A percentile compares a stretch with the other conserved stretches of the same genome.
Evolutionary conservation across 2,113 vertebrate species (phyloP).

Genomic region (Paradisaea rubra): DNA sequence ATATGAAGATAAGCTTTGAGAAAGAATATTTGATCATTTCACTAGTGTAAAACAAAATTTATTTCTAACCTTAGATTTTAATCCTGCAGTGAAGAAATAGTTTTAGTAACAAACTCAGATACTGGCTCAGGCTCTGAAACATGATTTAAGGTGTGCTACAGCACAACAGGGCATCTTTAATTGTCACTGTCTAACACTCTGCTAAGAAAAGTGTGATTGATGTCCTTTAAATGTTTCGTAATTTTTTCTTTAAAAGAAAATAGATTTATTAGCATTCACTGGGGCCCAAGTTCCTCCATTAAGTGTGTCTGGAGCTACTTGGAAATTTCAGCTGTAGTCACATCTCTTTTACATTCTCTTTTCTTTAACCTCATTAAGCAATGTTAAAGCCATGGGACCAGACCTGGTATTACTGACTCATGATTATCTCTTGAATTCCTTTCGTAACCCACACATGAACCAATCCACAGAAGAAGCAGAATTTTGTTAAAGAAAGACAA

Average conservation of each 20-base stretch:
- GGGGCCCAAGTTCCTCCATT: neutral
- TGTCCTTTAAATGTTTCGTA: neutral
- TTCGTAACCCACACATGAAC: neutral
- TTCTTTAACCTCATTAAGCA: neutral
- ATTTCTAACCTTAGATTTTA: neutral
- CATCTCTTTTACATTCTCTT: neutral
- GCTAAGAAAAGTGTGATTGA: neutral
- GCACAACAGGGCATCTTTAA: neutral
- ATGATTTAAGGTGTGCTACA: neutral
- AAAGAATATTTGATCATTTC: neutral
- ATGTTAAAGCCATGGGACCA: neutral
- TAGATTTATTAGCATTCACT: neutral
- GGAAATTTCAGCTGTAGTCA: neutral
- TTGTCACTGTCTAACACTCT: neutral
- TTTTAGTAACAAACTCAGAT: neutral
- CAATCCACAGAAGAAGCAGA: neutral
- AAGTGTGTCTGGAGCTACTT: neutral
- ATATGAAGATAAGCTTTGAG: neutral
- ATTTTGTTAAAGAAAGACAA: neutral
- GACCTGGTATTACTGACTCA: neutral
- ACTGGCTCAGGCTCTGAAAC: neutral
- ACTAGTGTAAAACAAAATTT: neutral
- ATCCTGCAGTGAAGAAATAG: neutral
- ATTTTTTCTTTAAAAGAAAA: neutral
- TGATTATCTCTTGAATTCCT: neutral